Base-by-base conservation (phyloP, 2,113 vertebrate genomes). In the Corapipo altera region DNA sequence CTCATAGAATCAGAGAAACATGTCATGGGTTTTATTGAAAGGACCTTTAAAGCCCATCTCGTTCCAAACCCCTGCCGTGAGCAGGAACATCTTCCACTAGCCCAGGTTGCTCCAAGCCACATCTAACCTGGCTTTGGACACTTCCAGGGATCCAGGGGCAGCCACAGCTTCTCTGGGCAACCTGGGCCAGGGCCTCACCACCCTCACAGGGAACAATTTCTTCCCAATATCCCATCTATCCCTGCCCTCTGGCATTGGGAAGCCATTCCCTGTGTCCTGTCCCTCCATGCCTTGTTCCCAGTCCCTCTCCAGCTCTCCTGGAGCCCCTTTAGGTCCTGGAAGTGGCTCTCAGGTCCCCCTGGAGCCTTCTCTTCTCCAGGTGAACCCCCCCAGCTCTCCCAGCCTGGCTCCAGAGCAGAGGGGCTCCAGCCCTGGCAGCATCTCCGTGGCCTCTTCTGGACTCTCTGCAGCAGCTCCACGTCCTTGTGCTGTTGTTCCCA, bases 151-250 rank as follows among this genome's bases (percentile, higher is more conserved):
- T 72, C 33, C 77, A 33, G 71, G 30, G 3, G 8, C 66, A 52
- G 26, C 37, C 3, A 21, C 46, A 23, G 74, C 35, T 33, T 5
- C 66, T 26, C 51, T 75, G 65, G 10, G 5, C 3, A 88, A 3
- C 26, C 26, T 48, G 20, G 5, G 22, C 26, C 57, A 48, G 12
- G 11, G 19, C 22, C 11, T 61, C 7, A 0, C 0, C n/a, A 59
- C 8, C 2, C 13, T 33, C 12, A 9, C 7, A 61, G 15, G 5
- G 5, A 48, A 9, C 0, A n/a, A 24, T 32, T 49, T 0, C 7
- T 41, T n/a, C 35, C 2, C 0, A 49, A 35, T 21, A 18, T 49
- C 30, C 21, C 11, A 49, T 4, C 75, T 2, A 2, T 0, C 8
- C 16, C 75, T 49, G 13, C 4, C 15, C 18, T 59, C 24, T 30